Base-by-base conservation (phyloP, 2,797 vertebrate genomes). In the Artibeus lituratus region DNA sequence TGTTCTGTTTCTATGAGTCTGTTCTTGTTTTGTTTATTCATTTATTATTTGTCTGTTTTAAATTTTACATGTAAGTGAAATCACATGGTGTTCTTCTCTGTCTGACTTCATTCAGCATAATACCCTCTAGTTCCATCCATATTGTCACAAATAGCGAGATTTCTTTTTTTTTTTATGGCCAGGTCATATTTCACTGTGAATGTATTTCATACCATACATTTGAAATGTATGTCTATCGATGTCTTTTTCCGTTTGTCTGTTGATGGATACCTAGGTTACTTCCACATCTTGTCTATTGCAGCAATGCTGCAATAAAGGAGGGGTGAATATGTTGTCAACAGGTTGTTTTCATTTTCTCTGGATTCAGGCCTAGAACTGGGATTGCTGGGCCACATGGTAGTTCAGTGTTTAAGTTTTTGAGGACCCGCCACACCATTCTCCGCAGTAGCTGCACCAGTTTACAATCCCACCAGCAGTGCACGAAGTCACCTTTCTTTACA, bases 171-270 rank as follows among this genome's bases (percentile, higher is more conserved):
- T 9, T 53, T 35, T 35, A 24, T 24, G 49, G 29, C 14, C 32
- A 9, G n/a, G 62, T 16, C 15, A 18, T n/a, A 3, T n/a, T 65
- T n/a, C 62, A 65, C 26, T 47, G 4, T 18, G 26, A 18, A 44
- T 1, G 24, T 32, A 18, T n/a, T 15, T n/a, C 15, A 8, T 3
- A 44, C 26, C 14, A 0, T 32, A 1, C 37, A 10, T 53, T 53
- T n/a, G n/a, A n/a, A n/a, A n/a, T n/a, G n/a, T n/a, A n/a, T n/a
- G n/a, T n/a, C n/a, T n/a, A n/a, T n/a, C n/a, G n/a, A n/a, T n/a
- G n/a, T n/a, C 49, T 22, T 51, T 14, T 15, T 35, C 74, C 21
- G 3, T 35, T 5, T 19, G 4, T 21, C 42, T 35, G 2, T 12
- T 2, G 18, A 7, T 22, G 74, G 26, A 10, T 19, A 35, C 21